Base-by-base conservation (phyloP, 2,797 vertebrate genomes). In the Enteromius thamalakanensis region DNA sequence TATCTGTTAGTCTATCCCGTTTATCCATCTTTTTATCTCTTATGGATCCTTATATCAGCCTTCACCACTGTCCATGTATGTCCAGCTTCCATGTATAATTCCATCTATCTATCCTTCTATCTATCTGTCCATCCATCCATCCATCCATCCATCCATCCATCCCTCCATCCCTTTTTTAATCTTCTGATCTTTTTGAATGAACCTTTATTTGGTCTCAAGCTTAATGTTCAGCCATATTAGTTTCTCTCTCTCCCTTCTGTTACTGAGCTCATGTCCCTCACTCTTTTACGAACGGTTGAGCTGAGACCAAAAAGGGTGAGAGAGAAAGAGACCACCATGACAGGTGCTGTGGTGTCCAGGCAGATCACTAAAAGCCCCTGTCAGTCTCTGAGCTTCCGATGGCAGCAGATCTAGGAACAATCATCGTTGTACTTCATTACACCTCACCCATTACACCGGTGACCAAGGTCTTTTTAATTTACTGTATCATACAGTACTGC, bases 321-420 rank as follows among this genome's bases (percentile, higher is more conserved):
- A 83, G 45, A 58, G 81, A 62, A 70, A 85, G 53, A 65, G 51
- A 51, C 34, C 55, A 72, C 65, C 72, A 74, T 65, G 77, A 65
- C 67, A 79, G 78, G 60, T 70, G 78, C 47, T 34, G 60, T 79
- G 81, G 84, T 84, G 87, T 83, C 81, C 85, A 65, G 78, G 69
- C 81, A 83, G 80, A 69, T 76, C 64, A 71, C 47, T 72, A 88
- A 70, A 88, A 47, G 70, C 69, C 83, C 79, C 72, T 78, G 87
- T 86, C 86, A 85, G 32, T 82, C 85, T 85, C 83, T 76, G 53
- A 83, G 74, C 60, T 85, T 83, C 83, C 78, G 80, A 81, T 79
- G 82, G 82, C 80, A 75, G 53, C 85, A 78, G 83, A 88, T 86
- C 84, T 71, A 34, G 42, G 60, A 84, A 81, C 64, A 86, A 84